Conservation (phyloP, 37 sponge, comb jelly and placozoan species). For the Oopsacas minuta region DNA sequence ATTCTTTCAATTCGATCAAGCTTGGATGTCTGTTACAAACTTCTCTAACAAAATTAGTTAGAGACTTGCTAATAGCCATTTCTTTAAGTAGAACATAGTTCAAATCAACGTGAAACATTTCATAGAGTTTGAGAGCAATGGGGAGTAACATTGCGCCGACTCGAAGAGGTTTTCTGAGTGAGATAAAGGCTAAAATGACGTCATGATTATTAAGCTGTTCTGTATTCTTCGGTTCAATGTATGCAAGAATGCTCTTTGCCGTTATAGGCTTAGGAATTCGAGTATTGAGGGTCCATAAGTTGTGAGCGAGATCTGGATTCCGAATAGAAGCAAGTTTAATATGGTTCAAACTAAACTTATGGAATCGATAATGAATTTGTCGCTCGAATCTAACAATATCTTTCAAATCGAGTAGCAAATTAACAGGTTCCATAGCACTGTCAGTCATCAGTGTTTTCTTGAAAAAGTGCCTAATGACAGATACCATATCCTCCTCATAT, state of each 20-base stretch:
- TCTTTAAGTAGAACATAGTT: conserved; percentile 13
- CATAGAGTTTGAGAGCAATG: background rate
- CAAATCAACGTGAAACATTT: background rate
- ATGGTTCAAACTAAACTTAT: background rate
- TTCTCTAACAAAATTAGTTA: background rate
- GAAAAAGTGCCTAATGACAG: background rate
- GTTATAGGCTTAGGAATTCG: background rate
- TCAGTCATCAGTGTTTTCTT: background rate
- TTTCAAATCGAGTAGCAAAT: background rate
- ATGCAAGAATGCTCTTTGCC: background rate
- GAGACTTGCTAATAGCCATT: background rate
- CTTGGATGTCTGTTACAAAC: background rate
- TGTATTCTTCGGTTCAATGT: background rate
- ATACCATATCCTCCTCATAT: background rate
- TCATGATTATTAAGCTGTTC: background rate
- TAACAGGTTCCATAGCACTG: background rate
- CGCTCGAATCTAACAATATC: background rate
- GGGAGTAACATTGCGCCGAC: conserved; percentile 2
- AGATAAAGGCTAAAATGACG: background rate
- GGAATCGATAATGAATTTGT: background rate
- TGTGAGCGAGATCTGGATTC: background rate
- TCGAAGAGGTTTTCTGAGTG: background rate
- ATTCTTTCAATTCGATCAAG: background rate
- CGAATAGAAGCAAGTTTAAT: background rate
- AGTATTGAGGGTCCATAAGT: conserved; percentile 11